A percentile compares a stretch with the other conserved stretches of the same genome.
phyloP scores from a whole-genome alignment of 2,797 vertebrate species.

The Spinibarbus caldwelli region DNA sequence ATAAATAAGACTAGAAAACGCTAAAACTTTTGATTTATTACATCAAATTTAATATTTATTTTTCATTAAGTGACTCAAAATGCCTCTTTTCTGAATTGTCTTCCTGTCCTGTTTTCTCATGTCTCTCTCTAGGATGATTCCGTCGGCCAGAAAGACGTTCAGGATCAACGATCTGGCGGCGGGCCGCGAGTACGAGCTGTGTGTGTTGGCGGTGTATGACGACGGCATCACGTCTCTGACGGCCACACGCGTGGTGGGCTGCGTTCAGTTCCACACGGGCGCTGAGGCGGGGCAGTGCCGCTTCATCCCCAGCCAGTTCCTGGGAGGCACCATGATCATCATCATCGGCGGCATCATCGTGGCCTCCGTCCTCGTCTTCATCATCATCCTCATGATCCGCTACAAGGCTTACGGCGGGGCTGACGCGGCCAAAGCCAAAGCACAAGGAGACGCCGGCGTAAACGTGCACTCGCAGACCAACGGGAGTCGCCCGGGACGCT shows the following conservation, averaged over 20 bases:
- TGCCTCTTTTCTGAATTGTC: too few species aligned
- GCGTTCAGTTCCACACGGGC: slow-evolving; percentile 89
- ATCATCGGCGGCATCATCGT: slow-evolving; percentile 88
- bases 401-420: slow-evolving; percentile 89
- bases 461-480: slow-evolving; percentile 86
- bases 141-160: slow-evolving; percentile 89
- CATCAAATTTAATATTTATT: too few species aligned
- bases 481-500: slow-evolving; percentile 73
- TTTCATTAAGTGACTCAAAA: too few species aligned
- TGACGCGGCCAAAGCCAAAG: slow-evolving; percentile 76
- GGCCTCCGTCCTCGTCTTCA: slow-evolving; percentile 90
- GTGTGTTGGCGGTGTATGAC: slow-evolving; percentile 88
- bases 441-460: slow-evolving; percentile 54
- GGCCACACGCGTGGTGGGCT: slow-evolving; percentile 87
- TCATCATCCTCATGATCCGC: slow-evolving; percentile 95
- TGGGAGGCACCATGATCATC: slow-evolving; percentile 88
- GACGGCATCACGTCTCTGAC: slow-evolving; percentile 89
- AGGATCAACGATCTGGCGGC: slow-evolving; percentile 90
- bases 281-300: slow-evolving; percentile 84
- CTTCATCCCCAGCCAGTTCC: slow-evolving; percentile 87
- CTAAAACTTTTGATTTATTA: too few species aligned
- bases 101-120: too few species aligned
- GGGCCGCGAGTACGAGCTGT: slow-evolving; percentile 89
- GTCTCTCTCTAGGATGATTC: slow-evolving; percentile 84
- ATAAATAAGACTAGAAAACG: too few species aligned